These are phyloP conservation scores for Sitta carolinensis DNA, from an alignment of 2,797 vertebrate genomes.

Conservation along the genomic window DNA sequence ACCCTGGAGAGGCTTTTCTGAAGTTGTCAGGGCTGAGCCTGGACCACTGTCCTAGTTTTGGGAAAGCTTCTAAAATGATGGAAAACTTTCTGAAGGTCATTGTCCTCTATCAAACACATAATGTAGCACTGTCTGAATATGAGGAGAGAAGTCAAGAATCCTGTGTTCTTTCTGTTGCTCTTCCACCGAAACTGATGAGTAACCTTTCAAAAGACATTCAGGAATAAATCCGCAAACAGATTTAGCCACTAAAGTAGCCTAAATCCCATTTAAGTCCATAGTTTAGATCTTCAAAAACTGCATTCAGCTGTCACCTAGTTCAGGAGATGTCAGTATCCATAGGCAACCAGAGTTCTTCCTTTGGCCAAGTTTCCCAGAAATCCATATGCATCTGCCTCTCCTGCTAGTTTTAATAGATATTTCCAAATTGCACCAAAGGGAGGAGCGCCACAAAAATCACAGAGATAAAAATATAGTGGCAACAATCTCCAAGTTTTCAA, in stretches of 20 bases:
- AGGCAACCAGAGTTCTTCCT: neutral
- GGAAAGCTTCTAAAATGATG: conserved; percentile 36
- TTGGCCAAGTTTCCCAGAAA: neutral
- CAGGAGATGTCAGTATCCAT: neutral
- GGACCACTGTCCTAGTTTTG: conserved; percentile 26
- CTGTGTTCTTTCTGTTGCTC: conserved; percentile 1
- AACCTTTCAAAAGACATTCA: conserved; percentile 57
- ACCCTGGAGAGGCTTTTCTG: conserved; percentile 25
- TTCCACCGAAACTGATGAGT: conserved; percentile 13
- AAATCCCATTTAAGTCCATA: conserved; percentile 54
- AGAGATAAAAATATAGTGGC: neutral
- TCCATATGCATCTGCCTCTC: neutral
- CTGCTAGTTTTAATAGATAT: neutral
- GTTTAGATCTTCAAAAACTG: conserved; percentile 51
- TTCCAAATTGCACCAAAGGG: neutral
- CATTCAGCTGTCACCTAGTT: conserved; percentile 3
- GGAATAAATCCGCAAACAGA: conserved; percentile 59
- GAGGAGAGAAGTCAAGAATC: conserved; percentile 1
- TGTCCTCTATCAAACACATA: conserved; percentile 31
- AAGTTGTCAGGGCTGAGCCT: conserved; percentile 2
- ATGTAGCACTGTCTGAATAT: neutral
- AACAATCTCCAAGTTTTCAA: neutral
- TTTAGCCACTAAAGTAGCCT: conserved; percentile 44
- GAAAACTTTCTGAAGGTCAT: conserved; percentile 52
- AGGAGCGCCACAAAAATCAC: neutral